Conservation (phyloP, 2,888 invertebrate species). For the Dendrolimus pini region DNA sequence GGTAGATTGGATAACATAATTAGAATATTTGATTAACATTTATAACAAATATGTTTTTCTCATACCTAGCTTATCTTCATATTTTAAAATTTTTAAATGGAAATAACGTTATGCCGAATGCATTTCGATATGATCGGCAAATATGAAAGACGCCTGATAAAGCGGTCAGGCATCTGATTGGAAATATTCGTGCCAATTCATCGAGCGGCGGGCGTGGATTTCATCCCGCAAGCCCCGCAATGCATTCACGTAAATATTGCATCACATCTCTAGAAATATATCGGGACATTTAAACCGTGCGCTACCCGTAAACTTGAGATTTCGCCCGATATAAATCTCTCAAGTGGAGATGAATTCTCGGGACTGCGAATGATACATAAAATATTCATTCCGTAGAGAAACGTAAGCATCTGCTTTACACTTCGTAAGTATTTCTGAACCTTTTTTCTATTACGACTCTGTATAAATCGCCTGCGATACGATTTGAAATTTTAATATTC, state of each 20-base stretch:
- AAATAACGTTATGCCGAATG: neutral
- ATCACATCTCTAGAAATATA: slow-evolving; percentile 32
- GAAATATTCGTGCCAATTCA: slow-evolving; percentile 8
- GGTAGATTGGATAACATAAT: no score
- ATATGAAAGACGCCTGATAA: neutral
- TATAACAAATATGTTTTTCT: no score
- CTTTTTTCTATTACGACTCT: slow-evolving; percentile 24
- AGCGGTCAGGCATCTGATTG: slow-evolving; percentile 2
- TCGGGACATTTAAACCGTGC: slow-evolving; percentile 42
- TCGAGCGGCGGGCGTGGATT: slow-evolving; percentile 14
- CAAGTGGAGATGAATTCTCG: slow-evolving; percentile 62
- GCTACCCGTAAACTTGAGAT: slow-evolving; percentile 53
- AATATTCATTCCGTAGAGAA: slow-evolving; percentile 64
- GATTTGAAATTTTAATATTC: neutral
- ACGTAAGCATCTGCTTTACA: slow-evolving; percentile 64
- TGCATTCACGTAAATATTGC: slow-evolving; percentile 37
- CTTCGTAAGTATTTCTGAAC: slow-evolving; percentile 30
- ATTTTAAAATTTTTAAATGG: no score
- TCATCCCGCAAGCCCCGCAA: slow-evolving; percentile 14
- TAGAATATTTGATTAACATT: no score
- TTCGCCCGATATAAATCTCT: slow-evolving; percentile 67
- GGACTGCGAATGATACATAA: slow-evolving; percentile 67
- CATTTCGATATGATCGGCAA: neutral
- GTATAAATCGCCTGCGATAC: slow-evolving; percentile 12
- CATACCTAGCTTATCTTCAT: no score